Evolutionary conservation across 2,888 invertebrate genomes (phyloP).

Genomic region (Metalampra italica): DNA sequence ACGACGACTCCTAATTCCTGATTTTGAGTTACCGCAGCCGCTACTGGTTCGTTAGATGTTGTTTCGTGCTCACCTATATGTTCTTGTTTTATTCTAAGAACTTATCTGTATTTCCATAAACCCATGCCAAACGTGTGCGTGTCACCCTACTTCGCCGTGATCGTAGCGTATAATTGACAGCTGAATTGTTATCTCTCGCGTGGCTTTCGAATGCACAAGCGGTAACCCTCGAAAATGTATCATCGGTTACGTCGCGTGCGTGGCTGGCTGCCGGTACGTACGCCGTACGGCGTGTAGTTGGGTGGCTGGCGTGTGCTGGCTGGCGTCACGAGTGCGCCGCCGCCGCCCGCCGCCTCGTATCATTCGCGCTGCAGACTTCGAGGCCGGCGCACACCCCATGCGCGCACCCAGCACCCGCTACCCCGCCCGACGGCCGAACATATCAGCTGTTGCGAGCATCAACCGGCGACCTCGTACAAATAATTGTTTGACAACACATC

Average conservation of each 20-base stretch:
- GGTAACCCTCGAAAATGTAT: constrained; percentile 63
- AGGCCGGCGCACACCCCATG: constrained; percentile 48
- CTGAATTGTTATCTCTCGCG: constrained; percentile 47
- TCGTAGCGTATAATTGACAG: constrained; percentile 32
- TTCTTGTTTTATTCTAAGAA: constrained; percentile 16
- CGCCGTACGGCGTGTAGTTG: constrained; percentile 51
- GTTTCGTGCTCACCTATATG: not conserved
- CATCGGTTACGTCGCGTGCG: constrained; percentile 49
- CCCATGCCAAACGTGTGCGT: constrained; percentile 31
- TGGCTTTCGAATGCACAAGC: constrained; percentile 55
- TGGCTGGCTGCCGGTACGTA: not conserved
- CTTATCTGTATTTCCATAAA: constrained; percentile 18
- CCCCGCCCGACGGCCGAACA: constrained; percentile 40
- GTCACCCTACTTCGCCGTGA: constrained; percentile 53
- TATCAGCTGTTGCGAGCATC: constrained; percentile 64
- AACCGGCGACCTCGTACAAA: constrained; percentile 22
- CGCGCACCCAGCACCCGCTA: constrained; percentile 37
- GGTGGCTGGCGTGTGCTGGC: constrained; percentile 47
- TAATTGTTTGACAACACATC: constrained; percentile 46
- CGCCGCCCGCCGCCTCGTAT: constrained; percentile 56
- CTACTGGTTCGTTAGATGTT: not conserved
- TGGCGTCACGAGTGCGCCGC: constrained; percentile 58
- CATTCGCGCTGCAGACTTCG: constrained; percentile 69
- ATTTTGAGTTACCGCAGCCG: not conserved
- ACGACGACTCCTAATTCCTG: not conserved